A percentile compares a stretch with the other conserved stretches of the same genome.
Conservation (phyloP, 2,888 invertebrate species). For the Callyntrura guangdongensis region DNA sequence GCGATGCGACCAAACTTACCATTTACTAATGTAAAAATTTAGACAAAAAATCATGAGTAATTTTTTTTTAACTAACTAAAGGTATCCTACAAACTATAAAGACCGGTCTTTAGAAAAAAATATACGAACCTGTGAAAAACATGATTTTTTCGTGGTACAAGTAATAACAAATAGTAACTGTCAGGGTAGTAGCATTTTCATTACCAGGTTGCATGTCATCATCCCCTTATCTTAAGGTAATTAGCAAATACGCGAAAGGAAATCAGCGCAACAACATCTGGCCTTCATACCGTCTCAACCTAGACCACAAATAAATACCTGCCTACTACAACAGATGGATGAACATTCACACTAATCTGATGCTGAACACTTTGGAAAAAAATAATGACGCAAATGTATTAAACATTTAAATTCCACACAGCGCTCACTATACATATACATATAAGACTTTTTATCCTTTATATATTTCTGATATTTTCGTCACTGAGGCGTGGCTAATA, state of each 20-base stretch:
- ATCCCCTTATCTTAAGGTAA: constrained; percentile 28
- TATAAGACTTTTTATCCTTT: not conserved
- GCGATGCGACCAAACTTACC: too few species aligned
- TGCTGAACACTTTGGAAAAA: constrained; percentile 2
- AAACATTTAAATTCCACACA: not conserved
- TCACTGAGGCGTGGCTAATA: constrained; percentile 37
- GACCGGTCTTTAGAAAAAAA: too few species aligned
- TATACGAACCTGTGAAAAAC: not conserved
- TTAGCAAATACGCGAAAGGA: not conserved
- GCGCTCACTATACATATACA: not conserved
- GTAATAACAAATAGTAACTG: constrained; percentile 37
- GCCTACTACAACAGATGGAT: not conserved
- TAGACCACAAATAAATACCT: not conserved
- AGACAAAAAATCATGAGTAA: too few species aligned
- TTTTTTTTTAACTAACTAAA: too few species aligned
- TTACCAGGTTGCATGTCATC: constrained; percentile 55
- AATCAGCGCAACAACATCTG: not conserved
- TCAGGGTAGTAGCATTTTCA: constrained; percentile 11
- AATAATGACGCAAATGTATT: not conserved
- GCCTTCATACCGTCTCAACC: not conserved
- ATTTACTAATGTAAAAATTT: too few species aligned
- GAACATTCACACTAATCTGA: too few species aligned
- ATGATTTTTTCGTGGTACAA: not conserved
- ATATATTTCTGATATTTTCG: not conserved
- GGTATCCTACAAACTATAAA: too few species aligned